Conservation (phyloP, 2,888 invertebrate species). For the Pardosa pseudoannulata region DNA sequence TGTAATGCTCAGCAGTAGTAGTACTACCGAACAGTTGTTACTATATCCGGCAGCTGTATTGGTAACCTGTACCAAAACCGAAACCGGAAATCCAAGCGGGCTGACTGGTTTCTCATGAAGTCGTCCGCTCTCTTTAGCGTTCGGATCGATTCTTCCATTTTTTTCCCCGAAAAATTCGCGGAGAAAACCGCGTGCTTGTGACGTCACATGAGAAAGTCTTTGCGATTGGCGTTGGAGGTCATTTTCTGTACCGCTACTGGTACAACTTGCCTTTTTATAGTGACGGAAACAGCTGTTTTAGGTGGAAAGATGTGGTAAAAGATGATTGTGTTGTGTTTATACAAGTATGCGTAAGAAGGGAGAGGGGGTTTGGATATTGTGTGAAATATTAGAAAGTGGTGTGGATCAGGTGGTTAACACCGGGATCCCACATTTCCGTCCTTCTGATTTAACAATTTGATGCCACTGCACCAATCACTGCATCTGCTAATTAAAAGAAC, state of each 20-base stretch:
- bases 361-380: background rate
- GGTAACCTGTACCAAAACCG: constrained; percentile 42
- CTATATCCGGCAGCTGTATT: constrained; percentile 63
- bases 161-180: constrained; percentile 31
- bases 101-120: constrained; percentile 52
- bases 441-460: no score
- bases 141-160: constrained; percentile 33
- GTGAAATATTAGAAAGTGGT: constrained; percentile 1
- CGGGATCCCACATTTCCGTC: constrained; percentile 5
- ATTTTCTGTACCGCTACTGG: constrained; percentile 23
- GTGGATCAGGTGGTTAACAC: background rate
- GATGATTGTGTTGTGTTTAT: background rate
- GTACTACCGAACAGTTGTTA: constrained; percentile 6
- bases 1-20: background rate
- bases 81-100: constrained; percentile 65
- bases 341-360: background rate
- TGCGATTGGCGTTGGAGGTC: constrained; percentile 40
- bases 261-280: constrained; percentile 22
- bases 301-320: background rate
- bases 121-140: background rate
- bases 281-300: constrained; percentile 63
- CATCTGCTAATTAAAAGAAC: no score
- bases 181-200: constrained; percentile 51
- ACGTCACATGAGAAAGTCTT: constrained; percentile 71
- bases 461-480: no score